A percentile compares a stretch with the other conserved stretches of the same genome.
Conservation (phyloP, 1,140 invertebrate genomes). For the Meloidogyne hapla region DNA sequence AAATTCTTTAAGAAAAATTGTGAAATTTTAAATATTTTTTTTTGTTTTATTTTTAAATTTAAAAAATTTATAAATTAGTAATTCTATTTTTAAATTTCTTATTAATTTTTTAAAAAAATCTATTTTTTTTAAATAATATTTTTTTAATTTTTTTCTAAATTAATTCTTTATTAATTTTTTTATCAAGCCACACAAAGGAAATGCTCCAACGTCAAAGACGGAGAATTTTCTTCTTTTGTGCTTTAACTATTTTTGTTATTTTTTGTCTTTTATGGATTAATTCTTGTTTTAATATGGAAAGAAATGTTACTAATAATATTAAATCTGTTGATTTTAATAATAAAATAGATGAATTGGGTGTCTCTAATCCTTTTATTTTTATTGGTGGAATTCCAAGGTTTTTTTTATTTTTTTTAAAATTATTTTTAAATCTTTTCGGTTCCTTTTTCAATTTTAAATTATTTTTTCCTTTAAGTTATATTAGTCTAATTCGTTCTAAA, state of each 20-base stretch:
- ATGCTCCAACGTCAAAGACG: not conserved
- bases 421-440: too few relatives aligned
- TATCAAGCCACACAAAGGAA: not conserved
- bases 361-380: constrained; percentile 31
- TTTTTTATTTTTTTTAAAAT: not conserved
- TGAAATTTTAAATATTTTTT: too few relatives aligned
- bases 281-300: constrained; percentile 13
- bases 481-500: too few relatives aligned
- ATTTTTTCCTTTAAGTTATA: too few relatives aligned
- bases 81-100: too few relatives aligned
- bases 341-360: constrained; percentile 1
- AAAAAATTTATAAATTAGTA: too few relatives aligned
- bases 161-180: not conserved
- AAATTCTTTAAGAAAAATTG: too few relatives aligned
- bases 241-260: not conserved
- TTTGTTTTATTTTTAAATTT: too few relatives aligned
- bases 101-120: not conserved
- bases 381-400: constrained; percentile 49
- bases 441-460: too few relatives aligned
- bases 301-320: not conserved
- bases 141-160: not conserved
- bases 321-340: not conserved
- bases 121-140: not conserved
- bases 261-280: not conserved
- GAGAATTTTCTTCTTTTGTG: not conserved